Base-by-base conservation (phyloP, 2,888 invertebrate genomes). In the Bellardia bayeri region DNA sequence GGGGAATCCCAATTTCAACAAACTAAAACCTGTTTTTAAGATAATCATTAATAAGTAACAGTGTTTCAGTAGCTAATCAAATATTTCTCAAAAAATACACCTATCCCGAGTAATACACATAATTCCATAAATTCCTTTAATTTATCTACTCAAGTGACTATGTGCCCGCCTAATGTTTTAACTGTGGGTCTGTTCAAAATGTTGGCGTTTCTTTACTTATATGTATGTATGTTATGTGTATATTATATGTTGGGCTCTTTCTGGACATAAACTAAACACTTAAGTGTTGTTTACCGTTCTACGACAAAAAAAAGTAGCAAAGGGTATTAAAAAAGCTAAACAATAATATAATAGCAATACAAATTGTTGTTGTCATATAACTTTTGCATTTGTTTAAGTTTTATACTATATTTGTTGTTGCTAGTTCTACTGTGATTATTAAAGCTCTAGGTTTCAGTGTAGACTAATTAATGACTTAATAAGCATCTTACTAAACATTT, bases 401-500 rank as follows among this genome's bases (percentile, higher is more conserved):
- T 51, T 82, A 14, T 75, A 6, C 30, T 68, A 40, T 72, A 33
- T 30, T 40, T 37, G n/a, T 14, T 64, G 14, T 66, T 51, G 16
- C 56, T 68, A 33, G 0, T 51, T 13, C 56, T 68, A 33, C 14
- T 16, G 2, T 63, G 33, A 40, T 14, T 61, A 16, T 56, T 4
- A 51, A 51, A 14, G 7, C 54, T 16, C n/a, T 16, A 68, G 51
- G 71, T 61, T 81, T 86, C 71, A 83, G 75, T 56, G 74, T 33
- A 81, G 76, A 83, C 83, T 87, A 83, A 83, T 87, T 87, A 87
- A 83, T 87, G 80, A 54, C 80, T 84, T 84, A 83, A 81, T 87
- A 83, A 83, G 71, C 71, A 71, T 80, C 69, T 86, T 75, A 71
- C 16, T 51, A 72, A 66, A 45, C 45, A 87, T 81, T 83, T 54